phyloP scores from a whole-genome alignment of 2,797 vertebrate genomes.

The Pterois miles region DNA sequence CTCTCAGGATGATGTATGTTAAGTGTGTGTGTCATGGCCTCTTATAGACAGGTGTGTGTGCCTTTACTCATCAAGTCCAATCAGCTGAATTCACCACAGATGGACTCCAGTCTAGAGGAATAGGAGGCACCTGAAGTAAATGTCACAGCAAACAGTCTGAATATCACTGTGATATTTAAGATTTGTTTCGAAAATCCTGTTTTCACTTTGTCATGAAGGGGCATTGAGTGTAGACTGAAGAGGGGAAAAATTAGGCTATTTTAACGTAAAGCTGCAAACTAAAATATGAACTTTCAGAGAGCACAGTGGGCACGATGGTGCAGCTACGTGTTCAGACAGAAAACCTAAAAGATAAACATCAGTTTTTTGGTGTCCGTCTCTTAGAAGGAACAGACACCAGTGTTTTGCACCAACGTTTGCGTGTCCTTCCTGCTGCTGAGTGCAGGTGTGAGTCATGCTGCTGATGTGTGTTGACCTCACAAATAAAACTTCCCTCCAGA shows the following conservation, averaged over 20 bases:
- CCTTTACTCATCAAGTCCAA: neutral
- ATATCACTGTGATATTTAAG: neutral
- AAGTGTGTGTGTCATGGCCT: neutral
- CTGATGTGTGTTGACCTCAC: neutral
- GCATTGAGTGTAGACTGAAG: neutral
- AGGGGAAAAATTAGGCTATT: neutral
- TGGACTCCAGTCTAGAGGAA: neutral
- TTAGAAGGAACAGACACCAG: neutral
- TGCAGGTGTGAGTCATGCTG: slow-evolving; percentile 11
- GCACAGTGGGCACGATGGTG: neutral
- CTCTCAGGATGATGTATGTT: neutral
- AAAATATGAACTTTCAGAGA: neutral
- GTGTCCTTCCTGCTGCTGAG: neutral
- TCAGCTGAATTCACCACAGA: neutral
- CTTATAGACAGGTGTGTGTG: neutral
- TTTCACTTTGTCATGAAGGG: neutral
- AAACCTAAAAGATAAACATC: neutral
- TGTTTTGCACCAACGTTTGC: neutral
- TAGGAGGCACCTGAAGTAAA: neutral
- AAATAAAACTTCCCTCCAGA: neutral
- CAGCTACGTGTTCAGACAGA: neutral
- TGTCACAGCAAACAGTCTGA: neutral
- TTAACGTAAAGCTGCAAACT: neutral
- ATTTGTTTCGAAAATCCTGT: neutral
- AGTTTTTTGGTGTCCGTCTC: neutral